phyloP scores from a whole-genome alignment of 2,797 vertebrate species.

The Microctenopoma steveboyesi region DNA sequence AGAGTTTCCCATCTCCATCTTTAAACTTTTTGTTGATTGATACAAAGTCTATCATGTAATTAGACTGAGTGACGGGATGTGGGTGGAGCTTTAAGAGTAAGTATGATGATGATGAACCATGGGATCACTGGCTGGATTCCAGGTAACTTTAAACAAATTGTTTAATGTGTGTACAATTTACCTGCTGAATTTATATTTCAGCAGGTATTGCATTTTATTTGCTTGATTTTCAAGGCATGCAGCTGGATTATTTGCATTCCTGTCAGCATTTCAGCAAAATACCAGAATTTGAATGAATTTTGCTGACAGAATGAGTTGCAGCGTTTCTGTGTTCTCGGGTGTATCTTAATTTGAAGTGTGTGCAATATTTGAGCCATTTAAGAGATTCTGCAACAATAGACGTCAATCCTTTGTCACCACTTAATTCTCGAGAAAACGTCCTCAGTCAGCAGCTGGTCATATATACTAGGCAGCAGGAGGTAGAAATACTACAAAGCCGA shows the following conservation, averaged over 20 bases:
- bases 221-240: conserved; percentile 54
- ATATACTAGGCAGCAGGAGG: conserved; percentile 6
- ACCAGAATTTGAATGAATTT: conserved; percentile 54
- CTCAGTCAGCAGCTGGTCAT: conserved; percentile 20
- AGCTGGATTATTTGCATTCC: conserved; percentile 49
- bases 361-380: conserved; percentile 32
- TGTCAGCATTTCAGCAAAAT: conserved; percentile 59
- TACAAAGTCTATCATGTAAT: no score
- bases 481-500: conserved; percentile 11
- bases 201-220: conserved; percentile 49
- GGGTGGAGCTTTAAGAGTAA: no score
- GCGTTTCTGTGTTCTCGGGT: conserved; percentile 4
- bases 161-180: no score
- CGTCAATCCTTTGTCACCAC: conserved; percentile 24
- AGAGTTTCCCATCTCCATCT: neutral
- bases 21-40: no score
- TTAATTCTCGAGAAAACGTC: conserved; percentile 8
- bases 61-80: no score
- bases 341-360: conserved; percentile 23
- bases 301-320: conserved; percentile 50
- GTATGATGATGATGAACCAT: no score
- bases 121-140: no score
- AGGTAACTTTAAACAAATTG: no score
- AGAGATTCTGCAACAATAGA: conserved; percentile 21
- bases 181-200: no score